Conservation (phyloP, 2,113 vertebrate genomes). For the Meleagris gallopavo region DNA sequence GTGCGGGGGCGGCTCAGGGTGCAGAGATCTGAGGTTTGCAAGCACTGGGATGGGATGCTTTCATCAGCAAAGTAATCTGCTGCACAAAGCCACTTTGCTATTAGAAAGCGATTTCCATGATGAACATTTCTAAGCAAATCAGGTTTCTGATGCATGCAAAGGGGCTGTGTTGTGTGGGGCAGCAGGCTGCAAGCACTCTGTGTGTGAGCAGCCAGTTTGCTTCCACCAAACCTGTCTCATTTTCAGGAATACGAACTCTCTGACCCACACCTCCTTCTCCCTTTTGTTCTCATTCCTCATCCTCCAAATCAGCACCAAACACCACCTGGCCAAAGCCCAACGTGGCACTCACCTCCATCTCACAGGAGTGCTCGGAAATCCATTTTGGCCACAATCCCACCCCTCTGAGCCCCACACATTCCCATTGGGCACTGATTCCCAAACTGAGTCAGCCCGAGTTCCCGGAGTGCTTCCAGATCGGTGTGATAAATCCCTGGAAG, state of each 20-base stretch:
- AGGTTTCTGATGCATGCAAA: not conserved
- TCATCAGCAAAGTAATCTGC: not conserved
- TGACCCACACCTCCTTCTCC: not conserved
- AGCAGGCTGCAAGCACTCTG: not conserved
- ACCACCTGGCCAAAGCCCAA: not conserved
- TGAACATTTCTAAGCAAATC: not conserved
- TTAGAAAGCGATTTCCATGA: constrained; percentile 1
- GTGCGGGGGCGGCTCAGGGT: not conserved
- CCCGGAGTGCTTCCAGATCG: not conserved
- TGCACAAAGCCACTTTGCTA: not conserved
- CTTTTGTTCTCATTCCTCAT: not conserved
- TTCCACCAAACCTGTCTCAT: not conserved
- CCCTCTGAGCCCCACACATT: not conserved
- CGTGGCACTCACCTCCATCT: not conserved
- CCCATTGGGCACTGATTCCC: not conserved
- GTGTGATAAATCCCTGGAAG: not conserved
- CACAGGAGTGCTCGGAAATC: not conserved
- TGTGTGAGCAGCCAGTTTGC: not conserved
- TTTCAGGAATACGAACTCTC: not conserved
- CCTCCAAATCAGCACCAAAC: not conserved
- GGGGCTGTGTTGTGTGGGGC: too few relatives aligned
- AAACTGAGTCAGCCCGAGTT: not conserved
- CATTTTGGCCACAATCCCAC: fast-evolving
- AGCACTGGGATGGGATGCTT: not conserved
- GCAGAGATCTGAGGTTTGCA: not conserved